Evolutionary conservation across 2,888 invertebrate species (phyloP).

Genomic region (Torymus auratus): DNA sequence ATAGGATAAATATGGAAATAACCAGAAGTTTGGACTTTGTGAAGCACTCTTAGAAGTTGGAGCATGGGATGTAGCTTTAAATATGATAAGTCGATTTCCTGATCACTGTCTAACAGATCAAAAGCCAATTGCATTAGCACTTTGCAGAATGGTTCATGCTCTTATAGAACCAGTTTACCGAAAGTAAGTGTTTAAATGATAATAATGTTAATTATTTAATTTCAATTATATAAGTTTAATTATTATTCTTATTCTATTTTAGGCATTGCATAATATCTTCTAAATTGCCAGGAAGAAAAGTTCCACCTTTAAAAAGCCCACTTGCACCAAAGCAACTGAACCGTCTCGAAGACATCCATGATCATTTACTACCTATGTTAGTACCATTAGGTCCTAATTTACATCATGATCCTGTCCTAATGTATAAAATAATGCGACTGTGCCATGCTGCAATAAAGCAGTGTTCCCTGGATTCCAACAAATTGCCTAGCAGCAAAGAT

Average conservation of each 20-base stretch:
- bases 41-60: conserved; percentile 92
- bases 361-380: conserved; percentile 90
- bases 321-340: conserved; percentile 83
- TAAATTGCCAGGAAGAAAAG: conserved; percentile 81
- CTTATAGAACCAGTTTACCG: conserved; percentile 92
- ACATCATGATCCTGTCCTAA: conserved; percentile 90
- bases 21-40: conserved; percentile 96
- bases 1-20: conserved; percentile 79
- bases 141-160: conserved; percentile 89
- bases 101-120: conserved; percentile 87
- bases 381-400: conserved; percentile 91
- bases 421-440: conserved; percentile 88
- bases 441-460: conserved; percentile 72
- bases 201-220: conserved; percentile 18
- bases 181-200: conserved; percentile 77
- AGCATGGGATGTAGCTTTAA: conserved; percentile 92
- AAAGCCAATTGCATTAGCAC: conserved; percentile 86
- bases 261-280: conserved; percentile 87
- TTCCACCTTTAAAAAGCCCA: conserved; percentile 78
- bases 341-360: conserved; percentile 85
- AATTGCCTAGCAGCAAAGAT: conserved; percentile 69
- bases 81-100: conserved; percentile 89
- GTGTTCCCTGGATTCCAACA: conserved; percentile 70
- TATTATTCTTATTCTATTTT: conserved; percentile 58
- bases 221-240: not conserved